Percentiles rank a stretch among this genome's conserved stretches.
Evolutionary conservation across 1,140 invertebrate species (phyloP).

Genomic region (Geopemphigus sp.): DNA sequence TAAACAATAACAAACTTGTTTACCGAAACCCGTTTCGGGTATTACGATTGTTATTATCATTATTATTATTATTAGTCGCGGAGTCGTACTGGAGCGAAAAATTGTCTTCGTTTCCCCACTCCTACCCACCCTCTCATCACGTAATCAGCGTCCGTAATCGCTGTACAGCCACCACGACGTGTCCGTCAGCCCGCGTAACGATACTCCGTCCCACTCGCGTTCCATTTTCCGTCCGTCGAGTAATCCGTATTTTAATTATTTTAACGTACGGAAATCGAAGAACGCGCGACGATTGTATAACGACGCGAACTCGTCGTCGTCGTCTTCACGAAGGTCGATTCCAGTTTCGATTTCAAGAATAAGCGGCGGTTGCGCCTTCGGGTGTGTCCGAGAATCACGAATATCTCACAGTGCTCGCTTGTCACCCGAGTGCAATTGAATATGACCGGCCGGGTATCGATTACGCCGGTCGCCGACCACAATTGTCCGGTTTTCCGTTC

Average conservation of each 20-base stretch:
- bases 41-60: too few species aligned
- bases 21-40: neutral
- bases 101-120: neutral
- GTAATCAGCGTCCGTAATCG: too few species aligned
- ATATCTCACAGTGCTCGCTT: constrained; percentile 43
- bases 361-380: neutral
- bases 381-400: constrained; percentile 41
- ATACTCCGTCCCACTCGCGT: too few species aligned
- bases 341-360: constrained; percentile 32
- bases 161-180: too few species aligned
- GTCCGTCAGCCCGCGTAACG: too few species aligned
- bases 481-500: constrained; percentile 20
- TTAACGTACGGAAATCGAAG: neutral
- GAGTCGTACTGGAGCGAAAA: too few species aligned
- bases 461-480: constrained; percentile 41
- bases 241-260: too few species aligned
- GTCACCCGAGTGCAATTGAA: constrained; percentile 45
- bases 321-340: constrained; percentile 6
- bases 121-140: too few species aligned
- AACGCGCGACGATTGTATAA: neutral
- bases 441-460: constrained; percentile 27
- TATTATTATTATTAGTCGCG: too few species aligned
- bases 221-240: too few species aligned
- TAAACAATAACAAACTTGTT: constrained; percentile 2
- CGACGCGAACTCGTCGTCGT: neutral